Conservation (phyloP, 2,113 vertebrate species). For the Mohoua ochrocephala region DNA sequence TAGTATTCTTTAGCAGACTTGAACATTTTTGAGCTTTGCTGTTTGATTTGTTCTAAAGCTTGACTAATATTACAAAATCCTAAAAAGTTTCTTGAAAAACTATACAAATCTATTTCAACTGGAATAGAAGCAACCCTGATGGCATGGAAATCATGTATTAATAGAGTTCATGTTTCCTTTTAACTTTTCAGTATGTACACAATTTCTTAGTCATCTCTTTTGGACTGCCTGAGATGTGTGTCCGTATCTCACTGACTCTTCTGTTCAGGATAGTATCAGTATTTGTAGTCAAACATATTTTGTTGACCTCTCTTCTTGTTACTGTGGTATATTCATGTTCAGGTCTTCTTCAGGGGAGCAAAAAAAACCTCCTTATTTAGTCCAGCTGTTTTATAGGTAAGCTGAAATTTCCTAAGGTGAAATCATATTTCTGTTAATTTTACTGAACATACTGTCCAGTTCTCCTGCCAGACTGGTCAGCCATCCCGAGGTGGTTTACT, state of each 20-base stretch:
- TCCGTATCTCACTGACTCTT: background rate
- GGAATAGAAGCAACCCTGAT: background rate
- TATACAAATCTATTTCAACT: background rate
- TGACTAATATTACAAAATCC: background rate
- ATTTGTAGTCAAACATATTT: background rate
- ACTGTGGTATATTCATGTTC: background rate
- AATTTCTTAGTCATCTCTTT: background rate
- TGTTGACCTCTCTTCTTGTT: background rate
- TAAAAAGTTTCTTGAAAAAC: background rate
- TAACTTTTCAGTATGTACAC: background rate
- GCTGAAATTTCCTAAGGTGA: background rate
- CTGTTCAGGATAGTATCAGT: background rate
- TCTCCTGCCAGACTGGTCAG: background rate
- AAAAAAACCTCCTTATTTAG: background rate
- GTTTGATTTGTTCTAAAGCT: background rate
- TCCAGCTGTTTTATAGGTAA: background rate
- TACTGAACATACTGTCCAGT: background rate
- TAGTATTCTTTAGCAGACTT: background rate
- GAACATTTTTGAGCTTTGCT: background rate
- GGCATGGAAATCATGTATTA: background rate
- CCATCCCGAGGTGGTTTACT: background rate
- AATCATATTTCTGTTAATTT: background rate
- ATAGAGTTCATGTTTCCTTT: background rate
- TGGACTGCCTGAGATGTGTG: fast-evolving
- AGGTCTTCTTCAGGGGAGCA: background rate